Evolutionary conservation across 2,797 vertebrate genomes (phyloP).

Genomic region (Triplophysa yarkandensis): DNA sequence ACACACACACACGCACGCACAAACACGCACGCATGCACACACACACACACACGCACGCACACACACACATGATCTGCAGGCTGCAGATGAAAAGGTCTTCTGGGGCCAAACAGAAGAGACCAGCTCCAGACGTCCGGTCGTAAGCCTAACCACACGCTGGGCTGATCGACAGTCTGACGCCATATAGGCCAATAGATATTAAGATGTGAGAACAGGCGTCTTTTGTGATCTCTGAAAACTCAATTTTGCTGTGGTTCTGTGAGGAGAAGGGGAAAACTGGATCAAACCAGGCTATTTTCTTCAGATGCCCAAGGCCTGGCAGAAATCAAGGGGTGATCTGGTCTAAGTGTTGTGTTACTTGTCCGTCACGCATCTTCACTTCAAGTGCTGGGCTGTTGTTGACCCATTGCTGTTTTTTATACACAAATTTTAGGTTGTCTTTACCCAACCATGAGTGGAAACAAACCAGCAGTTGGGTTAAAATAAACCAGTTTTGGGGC

Average conservation of each 20-base stretch:
- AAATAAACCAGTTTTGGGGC: no score
- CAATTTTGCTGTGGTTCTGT: conserved; percentile 41
- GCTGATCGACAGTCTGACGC: conserved; percentile 36
- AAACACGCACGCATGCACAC: conserved; percentile 10
- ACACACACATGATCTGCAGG: conserved; percentile 11
- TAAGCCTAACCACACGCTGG: conserved; percentile 18
- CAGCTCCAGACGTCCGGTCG: conserved; percentile 27
- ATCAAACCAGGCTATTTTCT: conserved; percentile 29
- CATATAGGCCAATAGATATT: conserved; percentile 48
- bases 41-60: no score
- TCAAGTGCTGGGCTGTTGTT: no score
- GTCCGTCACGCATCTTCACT: conserved; percentile 36
- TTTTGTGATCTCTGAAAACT: conserved; percentile 53
- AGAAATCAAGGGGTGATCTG: conserved; percentile 41
- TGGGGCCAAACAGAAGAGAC: conserved; percentile 39
- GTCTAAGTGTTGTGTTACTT: conserved; percentile 45
- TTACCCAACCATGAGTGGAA: no score
- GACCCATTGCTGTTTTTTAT: no score
- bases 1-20: no score
- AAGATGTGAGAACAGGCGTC: conserved; percentile 56
- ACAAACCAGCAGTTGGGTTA: no score
- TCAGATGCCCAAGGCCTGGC: conserved; percentile 43
- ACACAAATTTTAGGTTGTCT: no score
- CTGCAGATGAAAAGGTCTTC: conserved; percentile 43
- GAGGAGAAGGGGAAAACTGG: conserved; percentile 6